These are phyloP conservation scores for Dipodomys merriami DNA, from an alignment of 2,113 vertebrate genomes.

Conservation along the genomic window DNA sequence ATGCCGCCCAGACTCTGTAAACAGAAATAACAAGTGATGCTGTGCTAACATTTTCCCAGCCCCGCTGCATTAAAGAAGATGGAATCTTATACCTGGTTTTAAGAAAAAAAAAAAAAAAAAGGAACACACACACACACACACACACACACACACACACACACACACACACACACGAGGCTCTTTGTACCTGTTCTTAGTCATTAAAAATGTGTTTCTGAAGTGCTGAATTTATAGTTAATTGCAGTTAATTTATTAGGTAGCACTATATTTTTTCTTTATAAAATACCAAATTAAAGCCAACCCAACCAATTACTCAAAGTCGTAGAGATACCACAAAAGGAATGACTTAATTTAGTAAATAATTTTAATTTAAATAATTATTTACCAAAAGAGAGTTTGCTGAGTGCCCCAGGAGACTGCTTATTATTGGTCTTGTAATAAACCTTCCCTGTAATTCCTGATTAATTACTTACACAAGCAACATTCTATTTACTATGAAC, in stretches of 20 bases:
- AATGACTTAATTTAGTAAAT: slow-evolving; percentile 85
- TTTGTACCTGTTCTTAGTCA: slow-evolving; percentile 71
- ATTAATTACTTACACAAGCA: slow-evolving; percentile 68
- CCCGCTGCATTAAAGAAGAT: slow-evolving; percentile 22
- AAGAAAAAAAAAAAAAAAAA: neutral
- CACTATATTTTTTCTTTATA: slow-evolving; percentile 59
- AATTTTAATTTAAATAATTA: slow-evolving; percentile 83
- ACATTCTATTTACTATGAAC: slow-evolving; percentile 67
- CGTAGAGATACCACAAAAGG: slow-evolving; percentile 67
- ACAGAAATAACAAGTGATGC: slow-evolving; percentile 18
- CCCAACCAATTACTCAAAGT: slow-evolving; percentile 65
- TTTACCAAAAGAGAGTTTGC: slow-evolving; percentile 73
- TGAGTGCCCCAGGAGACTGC: neutral
- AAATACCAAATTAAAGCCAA: slow-evolving; percentile 75
- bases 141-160: too few species aligned
- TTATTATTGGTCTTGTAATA: slow-evolving; percentile 57
- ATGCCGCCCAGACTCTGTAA: neutral
- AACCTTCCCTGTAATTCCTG: slow-evolving; percentile 71
- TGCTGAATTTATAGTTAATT: slow-evolving; percentile 82
- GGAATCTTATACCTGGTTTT: slow-evolving; percentile 42
- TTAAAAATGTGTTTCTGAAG: slow-evolving; percentile 79
- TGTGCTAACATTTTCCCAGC: neutral
- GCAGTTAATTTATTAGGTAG: slow-evolving; percentile 81
- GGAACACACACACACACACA: too few species aligned
- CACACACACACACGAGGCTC: neutral